Conservation (phyloP, 2,888 invertebrate species). For the Drosophila borealis region DNA sequence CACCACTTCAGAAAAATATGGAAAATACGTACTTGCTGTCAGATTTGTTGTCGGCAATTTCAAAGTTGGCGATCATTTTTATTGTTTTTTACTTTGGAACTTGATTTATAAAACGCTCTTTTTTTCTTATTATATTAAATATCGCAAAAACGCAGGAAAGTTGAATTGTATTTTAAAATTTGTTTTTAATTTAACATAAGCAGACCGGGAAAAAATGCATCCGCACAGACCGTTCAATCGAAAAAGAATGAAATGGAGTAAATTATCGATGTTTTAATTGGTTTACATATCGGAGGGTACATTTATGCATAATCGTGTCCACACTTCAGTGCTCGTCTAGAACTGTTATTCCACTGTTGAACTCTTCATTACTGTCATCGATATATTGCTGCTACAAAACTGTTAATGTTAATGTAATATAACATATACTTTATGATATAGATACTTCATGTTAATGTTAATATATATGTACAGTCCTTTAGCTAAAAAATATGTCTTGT, state of each 20-base stretch:
- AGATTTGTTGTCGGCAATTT: constrained; percentile 86
- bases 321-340: constrained; percentile 23
- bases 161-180: constrained; percentile 22
- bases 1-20: constrained; percentile 9
- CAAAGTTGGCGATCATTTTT: constrained; percentile 81
- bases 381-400: constrained; percentile 8
- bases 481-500: background rate
- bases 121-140: background rate
- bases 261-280: constrained; percentile 42
- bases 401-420: background rate
- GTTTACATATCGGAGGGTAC: constrained; percentile 21
- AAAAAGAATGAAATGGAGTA: constrained; percentile 47
- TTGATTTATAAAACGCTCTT: constrained; percentile 20
- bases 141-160: constrained; percentile 3
- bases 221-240: constrained; percentile 46
- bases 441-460: background rate
- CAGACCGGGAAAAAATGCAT: constrained; percentile 54
- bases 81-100: constrained; percentile 15
- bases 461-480: background rate
- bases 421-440: background rate
- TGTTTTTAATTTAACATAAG: constrained; percentile 34
- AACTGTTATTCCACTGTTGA: constrained; percentile 12
- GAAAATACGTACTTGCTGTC: constrained; percentile 87
- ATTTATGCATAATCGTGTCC: constrained; percentile 5
- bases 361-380: constrained; percentile 5